Evolutionary conservation across 23 tunicate genomes (phyloP).

Genomic region (Styela clava): DNA sequence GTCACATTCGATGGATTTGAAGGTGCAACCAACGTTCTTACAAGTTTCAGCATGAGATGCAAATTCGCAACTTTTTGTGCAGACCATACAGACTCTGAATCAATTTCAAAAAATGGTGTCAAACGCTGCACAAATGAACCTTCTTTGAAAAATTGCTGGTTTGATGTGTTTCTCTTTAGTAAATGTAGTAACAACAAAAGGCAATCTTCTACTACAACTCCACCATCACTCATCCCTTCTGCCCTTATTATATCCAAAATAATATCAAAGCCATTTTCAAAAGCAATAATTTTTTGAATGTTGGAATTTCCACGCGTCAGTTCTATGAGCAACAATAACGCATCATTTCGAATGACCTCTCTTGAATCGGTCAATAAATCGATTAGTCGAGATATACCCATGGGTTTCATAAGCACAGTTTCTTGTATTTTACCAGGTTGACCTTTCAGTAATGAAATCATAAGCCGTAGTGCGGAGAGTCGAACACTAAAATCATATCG

Average conservation of each 20-base stretch:
- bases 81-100: slow-evolving; percentile 62
- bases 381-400: slow-evolving; percentile 84
- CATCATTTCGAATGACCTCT: slow-evolving; percentile 92
- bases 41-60: slow-evolving; percentile 75
- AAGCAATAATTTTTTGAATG: slow-evolving; percentile 96
- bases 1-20: slow-evolving; percentile 84
- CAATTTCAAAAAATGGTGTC: slow-evolving; percentile 88
- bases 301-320: slow-evolving; percentile 77
- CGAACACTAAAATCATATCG: slow-evolving; percentile 65
- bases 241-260: slow-evolving; percentile 50
- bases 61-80: slow-evolving; percentile 82
- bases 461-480: slow-evolving; percentile 68
- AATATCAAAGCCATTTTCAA: slow-evolving; percentile 95
- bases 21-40: slow-evolving; percentile 84
- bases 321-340: slow-evolving; percentile 76
- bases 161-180: slow-evolving; percentile 75
- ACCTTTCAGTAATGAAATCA: slow-evolving; percentile 65
- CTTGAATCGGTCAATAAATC: slow-evolving; percentile 68
- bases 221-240: slow-evolving; percentile 94
- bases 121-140: slow-evolving; percentile 80
- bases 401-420: slow-evolving; percentile 63
- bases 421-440: slow-evolving; percentile 71
- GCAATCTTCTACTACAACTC: slow-evolving; percentile 93
- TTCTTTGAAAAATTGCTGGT: slow-evolving; percentile 95
- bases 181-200: slow-evolving; percentile 64